Base-by-base conservation (phyloP, 2,888 invertebrate species). In the Zaprionus bogoriensis region DNA sequence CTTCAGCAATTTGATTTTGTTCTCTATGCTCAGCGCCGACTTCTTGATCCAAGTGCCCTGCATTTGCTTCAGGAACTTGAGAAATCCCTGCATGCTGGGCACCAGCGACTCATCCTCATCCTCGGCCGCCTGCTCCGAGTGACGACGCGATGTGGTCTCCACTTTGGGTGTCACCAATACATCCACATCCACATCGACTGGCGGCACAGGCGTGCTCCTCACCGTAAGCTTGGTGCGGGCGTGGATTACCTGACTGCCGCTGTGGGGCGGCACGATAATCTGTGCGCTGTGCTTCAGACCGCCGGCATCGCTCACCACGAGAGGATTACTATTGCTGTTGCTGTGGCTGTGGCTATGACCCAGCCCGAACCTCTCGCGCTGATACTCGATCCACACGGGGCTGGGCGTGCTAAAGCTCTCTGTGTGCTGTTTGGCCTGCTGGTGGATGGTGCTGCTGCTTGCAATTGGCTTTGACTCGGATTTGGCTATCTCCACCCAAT, bases 301-400 rank as follows among this genome's bases (percentile, higher is more conserved):
- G 5, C 61, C 71, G 7, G 62, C 76, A 22, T 73, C 70, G 38
- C 77, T 87, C 4, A 87, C 72, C 3, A 83, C 47, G 4, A 83
- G 42, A 2, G 72, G 65, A 38, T 69, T 78, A 12, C 67, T 61
- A n/a, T 75, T 71, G 10, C 64, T 71, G 4, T 69, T 74, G 17
- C 7, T 32, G 14, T 68, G 77, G n/a, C 67, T 60, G 14, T 74
- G 69, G 9, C 64, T 71, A 3, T 72, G 73, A 5, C 63, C 58
- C 6, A 68, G 48, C 17, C 75, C 76, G 47, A 89, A 89, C 1
- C 90, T 80, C 46, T 91, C 88, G 4, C 83, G 85, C 58, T 90
- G 90, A 68, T 90, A 90, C 38, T 87, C 86, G 23, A 90, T 67
- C 90, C 90, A 90, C 14, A 82, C 85, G 7, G 85, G 71, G 58